Percentiles rank a stretch among this genome's conserved stretches.
Evolutionary conservation across 2,888 invertebrate species (phyloP).

Genomic region (Agrochola lychnidis): DNA sequence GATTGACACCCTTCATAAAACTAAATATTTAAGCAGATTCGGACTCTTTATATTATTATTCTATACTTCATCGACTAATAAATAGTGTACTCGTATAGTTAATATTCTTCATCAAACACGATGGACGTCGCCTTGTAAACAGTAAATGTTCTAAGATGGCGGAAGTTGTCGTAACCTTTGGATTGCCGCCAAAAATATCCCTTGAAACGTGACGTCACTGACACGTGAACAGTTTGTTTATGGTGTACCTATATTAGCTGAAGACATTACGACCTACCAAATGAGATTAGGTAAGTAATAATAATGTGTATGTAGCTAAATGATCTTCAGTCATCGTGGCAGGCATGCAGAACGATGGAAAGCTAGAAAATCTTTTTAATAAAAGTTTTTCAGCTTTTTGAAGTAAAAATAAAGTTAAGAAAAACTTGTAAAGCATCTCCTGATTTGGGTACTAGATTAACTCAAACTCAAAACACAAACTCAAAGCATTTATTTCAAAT

Average conservation of each 20-base stretch:
- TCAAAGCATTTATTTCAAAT: no score
- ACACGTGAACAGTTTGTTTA: slow-evolving; percentile 37
- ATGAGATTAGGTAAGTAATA: slow-evolving; percentile 16
- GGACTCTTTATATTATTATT: neutral
- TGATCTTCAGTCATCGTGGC: neutral
- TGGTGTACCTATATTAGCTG: slow-evolving; percentile 13
- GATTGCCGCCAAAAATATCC: slow-evolving; percentile 56
- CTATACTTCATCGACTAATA: neutral
- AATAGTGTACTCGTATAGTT: slow-evolving; percentile 1
- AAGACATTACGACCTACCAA: slow-evolving; percentile 31
- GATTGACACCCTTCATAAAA: no score
- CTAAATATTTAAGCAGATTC: neutral
- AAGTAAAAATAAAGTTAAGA: neutral
- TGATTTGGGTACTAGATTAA: neutral
- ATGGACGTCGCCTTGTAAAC: slow-evolving; percentile 26
- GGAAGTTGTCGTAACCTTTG: slow-evolving; percentile 55
- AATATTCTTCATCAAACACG: neutral
- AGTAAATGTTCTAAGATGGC: slow-evolving; percentile 33
- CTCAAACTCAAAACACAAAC: no score
- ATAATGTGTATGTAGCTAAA: neutral
- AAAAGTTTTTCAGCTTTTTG: neutral
- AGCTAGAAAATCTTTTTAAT: neutral
- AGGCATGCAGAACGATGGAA: neutral
- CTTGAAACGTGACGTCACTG: slow-evolving; percentile 40
- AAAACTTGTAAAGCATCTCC: neutral